Evolutionary conservation across 2,888 invertebrate genomes (phyloP).

Genomic region (Apamea crenata): DNA sequence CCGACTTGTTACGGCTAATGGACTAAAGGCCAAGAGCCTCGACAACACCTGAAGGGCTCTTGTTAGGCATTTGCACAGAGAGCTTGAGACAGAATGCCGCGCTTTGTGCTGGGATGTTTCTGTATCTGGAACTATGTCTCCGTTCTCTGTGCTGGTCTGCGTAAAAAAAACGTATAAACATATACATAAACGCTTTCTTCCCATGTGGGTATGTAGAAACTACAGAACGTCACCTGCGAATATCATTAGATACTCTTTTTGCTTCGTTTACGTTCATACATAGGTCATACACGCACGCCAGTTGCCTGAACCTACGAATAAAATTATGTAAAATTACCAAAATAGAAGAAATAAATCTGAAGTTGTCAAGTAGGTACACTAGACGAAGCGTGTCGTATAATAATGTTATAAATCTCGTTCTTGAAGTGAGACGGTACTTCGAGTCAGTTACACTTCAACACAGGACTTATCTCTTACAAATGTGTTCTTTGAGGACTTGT

Average conservation of each 20-base stretch:
- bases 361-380: constrained; percentile 18
- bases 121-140: not conserved
- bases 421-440: constrained; percentile 31
- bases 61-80: constrained; percentile 24
- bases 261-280: not conserved
- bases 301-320: not conserved
- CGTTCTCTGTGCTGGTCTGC: no score
- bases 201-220: not conserved
- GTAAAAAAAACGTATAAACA: not conserved
- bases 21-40: constrained; percentile 28
- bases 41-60: constrained; percentile 27
- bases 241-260: not conserved
- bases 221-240: not conserved
- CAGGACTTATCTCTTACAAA: constrained; percentile 6
- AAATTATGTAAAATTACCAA: not conserved
- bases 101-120: not conserved
- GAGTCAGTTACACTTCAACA: constrained; percentile 31
- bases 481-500: constrained; percentile 6
- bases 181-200: no score
- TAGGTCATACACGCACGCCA: not conserved
- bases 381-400: constrained; percentile 29
- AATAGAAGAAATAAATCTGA: constrained; percentile 15
- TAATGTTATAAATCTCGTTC: constrained; percentile 32
- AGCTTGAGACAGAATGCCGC: constrained; percentile 1
- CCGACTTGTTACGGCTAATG: constrained; percentile 28